Evolutionary conservation across 2,113 vertebrate genomes (phyloP).

Genomic region (Megaleporinus macrocephalus): DNA sequence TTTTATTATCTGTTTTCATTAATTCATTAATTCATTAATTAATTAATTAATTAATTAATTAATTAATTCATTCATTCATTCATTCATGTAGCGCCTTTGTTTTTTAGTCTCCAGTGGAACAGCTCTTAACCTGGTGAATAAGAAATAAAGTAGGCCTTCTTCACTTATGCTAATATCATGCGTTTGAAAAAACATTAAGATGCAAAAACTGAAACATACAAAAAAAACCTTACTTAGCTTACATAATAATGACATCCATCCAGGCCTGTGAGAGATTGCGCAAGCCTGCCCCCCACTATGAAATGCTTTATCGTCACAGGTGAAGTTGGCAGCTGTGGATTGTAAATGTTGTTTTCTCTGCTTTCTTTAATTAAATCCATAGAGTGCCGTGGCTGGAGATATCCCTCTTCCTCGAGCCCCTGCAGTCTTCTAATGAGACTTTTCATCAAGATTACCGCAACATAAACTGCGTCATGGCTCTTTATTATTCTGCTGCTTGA

Average conservation of each 20-base stretch:
- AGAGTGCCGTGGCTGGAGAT: constrained; percentile 36
- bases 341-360: constrained; percentile 49
- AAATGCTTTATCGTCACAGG: constrained; percentile 41
- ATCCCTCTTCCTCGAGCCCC: constrained; percentile 43
- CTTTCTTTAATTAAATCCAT: constrained; percentile 56
- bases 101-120: not conserved
- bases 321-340: constrained; percentile 52
- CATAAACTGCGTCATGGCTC: constrained; percentile 25
- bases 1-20: not conserved
- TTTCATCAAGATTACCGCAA: constrained; percentile 53
- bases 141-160: not conserved
- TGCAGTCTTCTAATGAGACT: constrained; percentile 53
- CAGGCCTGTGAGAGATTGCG: constrained; percentile 23
- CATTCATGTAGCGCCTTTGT: not conserved
- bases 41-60: too few species aligned
- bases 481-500: constrained; percentile 18
- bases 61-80: too few species aligned
- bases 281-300: constrained; percentile 24
- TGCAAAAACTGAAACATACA: not conserved
- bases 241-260: constrained; percentile 31
- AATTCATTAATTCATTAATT: not conserved
- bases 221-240: not conserved
- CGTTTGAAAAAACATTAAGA: not conserved
- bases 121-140: not conserved
- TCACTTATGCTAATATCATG: not conserved